A percentile compares a stretch with the other conserved stretches of the same genome.
phyloP scores from a whole-genome alignment of 2,888 invertebrate species.

The Phorcus lineatus region DNA sequence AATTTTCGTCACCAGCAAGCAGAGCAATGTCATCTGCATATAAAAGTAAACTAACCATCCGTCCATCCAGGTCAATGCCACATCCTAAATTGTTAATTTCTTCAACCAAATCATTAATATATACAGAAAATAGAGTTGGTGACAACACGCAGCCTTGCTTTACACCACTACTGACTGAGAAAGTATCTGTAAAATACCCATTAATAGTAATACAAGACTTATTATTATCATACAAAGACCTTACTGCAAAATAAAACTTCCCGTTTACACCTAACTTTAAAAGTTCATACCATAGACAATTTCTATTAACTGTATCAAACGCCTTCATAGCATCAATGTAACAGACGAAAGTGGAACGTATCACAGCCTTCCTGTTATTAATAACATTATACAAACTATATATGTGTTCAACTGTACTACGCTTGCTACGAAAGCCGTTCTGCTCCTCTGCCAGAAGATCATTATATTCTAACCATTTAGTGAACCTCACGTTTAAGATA shows the following conservation, averaged over 20 bases:
- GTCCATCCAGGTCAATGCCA: conserved; percentile 20
- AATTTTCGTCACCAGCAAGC: conserved; percentile 9
- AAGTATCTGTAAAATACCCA: conserved; percentile 24
- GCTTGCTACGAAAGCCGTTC: conserved; percentile 33
- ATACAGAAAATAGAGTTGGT: conserved; percentile 30
- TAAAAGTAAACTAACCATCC: not conserved
- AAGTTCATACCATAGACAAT: conserved; percentile 27
- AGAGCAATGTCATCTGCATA: conserved; percentile 39
- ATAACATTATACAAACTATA: conserved; percentile 27
- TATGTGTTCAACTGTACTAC: conserved; percentile 34
- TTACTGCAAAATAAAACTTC: conserved; percentile 33
- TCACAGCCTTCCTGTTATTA: conserved; percentile 8
- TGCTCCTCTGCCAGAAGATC: conserved; percentile 29
- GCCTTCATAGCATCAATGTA: conserved; percentile 32
- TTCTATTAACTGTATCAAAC: conserved; percentile 33
- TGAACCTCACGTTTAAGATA: conserved; percentile 24
- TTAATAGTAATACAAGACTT: not conserved
- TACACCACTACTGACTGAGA: conserved; percentile 28
- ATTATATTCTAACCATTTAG: conserved; percentile 24
- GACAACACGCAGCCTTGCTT: conserved; percentile 34
- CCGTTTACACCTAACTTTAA: conserved; percentile 21
- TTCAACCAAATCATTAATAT: conserved; percentile 31
- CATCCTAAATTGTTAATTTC: conserved; percentile 9
- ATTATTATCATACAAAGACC: conserved; percentile 24
- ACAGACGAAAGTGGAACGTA: conserved; percentile 24